Percentiles rank a stretch among this genome's conserved stretches.
Conservation (phyloP, 30 jellyfish, hydroid and myxozoan species). For the Hydractinia symbiolongicarpus region DNA sequence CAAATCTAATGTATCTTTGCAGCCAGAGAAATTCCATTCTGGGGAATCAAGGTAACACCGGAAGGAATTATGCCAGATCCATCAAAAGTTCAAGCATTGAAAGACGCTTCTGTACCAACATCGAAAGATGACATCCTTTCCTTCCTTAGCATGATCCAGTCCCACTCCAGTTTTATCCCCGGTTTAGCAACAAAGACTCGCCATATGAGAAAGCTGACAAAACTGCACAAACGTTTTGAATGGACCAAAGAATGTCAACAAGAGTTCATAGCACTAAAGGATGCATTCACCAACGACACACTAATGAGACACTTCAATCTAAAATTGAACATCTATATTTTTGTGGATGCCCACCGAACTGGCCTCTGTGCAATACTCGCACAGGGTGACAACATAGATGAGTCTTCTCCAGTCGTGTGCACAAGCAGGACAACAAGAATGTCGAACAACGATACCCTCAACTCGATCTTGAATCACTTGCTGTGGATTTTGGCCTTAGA, state of each 20-base stretch:
- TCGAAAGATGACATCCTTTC: constrained; percentile 34
- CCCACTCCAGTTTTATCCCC: constrained; percentile 36
- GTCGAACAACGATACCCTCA: too few relatives aligned
- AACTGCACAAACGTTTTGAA: too few relatives aligned
- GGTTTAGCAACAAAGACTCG: constrained; percentile 3
- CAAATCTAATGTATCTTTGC: constrained; percentile 47
- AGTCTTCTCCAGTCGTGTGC: neutral
- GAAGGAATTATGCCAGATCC: constrained; percentile 64
- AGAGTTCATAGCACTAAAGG: too few relatives aligned
- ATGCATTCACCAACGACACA: too few relatives aligned
- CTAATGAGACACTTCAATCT: too few relatives aligned
- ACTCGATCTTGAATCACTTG: too few relatives aligned
- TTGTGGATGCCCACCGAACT: constrained; percentile 38
- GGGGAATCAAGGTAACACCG: constrained; percentile 34
- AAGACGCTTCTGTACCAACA: too few relatives aligned
- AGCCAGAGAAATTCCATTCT: constrained; percentile 39
- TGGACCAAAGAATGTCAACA: too few relatives aligned
- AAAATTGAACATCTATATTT: too few relatives aligned
- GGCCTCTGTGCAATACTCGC: constrained; percentile 37
- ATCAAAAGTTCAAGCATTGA: too few relatives aligned
- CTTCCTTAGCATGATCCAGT: constrained; percentile 35
- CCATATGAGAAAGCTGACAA: too few relatives aligned
- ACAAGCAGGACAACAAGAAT: constrained; percentile 33
- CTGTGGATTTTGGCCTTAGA: constrained; percentile 42
- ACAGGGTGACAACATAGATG: constrained; percentile 11